phyloP scores from a whole-genome alignment of 2,797 vertebrate species.

The Synanceia verrucosa region DNA sequence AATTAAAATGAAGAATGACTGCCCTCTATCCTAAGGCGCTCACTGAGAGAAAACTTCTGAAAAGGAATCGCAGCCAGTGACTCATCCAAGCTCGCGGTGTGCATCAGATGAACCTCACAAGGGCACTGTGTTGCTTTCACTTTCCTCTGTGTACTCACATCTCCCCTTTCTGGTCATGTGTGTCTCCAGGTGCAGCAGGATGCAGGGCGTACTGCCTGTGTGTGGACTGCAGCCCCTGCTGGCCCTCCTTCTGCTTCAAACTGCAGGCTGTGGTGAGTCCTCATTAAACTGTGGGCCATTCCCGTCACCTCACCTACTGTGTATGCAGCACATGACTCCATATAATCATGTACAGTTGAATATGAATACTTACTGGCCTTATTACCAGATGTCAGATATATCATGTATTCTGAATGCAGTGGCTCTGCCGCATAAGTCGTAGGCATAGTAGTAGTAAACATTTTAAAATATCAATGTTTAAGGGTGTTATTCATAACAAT shows the following conservation, averaged over 20 bases:
- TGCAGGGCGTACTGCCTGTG: constrained; percentile 62
- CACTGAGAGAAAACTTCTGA: neutral
- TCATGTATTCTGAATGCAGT: too few species aligned
- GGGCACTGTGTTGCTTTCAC: constrained; percentile 31
- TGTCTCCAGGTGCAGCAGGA: constrained; percentile 78
- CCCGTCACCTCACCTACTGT: constrained; percentile 14
- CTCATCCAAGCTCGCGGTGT: constrained; percentile 16
- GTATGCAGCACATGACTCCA: neutral
- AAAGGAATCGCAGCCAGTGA: constrained; percentile 28
- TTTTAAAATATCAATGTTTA: too few species aligned
- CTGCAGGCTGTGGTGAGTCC: constrained; percentile 77
- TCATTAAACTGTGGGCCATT: constrained; percentile 35
- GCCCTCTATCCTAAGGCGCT: neutral
- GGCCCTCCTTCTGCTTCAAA: constrained; percentile 77
- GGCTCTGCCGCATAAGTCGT: too few species aligned
- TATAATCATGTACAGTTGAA: neutral
- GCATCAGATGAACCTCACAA: constrained; percentile 22
- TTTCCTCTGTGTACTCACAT: constrained; percentile 50
- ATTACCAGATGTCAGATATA: too few species aligned
- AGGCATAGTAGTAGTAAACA: too few species aligned
- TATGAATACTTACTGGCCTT: neutral
- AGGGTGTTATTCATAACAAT: too few species aligned
- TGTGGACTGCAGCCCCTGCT: constrained; percentile 76
- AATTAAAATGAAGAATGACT: constrained; percentile 38
- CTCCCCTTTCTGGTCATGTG: constrained; percentile 34